These are phyloP conservation scores for Mus pahari DNA, from an alignment of 2,113 vertebrate genomes.

Conservation along the genomic window DNA sequence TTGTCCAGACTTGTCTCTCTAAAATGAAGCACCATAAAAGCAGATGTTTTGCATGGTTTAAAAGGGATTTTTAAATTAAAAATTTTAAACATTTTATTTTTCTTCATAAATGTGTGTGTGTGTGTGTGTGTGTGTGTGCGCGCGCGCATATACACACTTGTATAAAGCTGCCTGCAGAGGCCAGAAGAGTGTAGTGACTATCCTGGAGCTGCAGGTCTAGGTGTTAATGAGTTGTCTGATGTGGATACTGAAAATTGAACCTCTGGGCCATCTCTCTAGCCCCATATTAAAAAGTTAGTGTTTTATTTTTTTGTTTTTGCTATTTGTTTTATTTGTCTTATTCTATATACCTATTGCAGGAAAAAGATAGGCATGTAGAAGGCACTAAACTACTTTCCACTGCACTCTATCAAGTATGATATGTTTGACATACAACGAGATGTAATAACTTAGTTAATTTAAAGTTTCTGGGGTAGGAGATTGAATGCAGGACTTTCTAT, in stretches of 20 bases:
- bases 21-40: conserved; percentile 16
- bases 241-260: neutral
- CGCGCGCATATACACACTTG: neutral
- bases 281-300: neutral
- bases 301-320: neutral
- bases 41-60: neutral
- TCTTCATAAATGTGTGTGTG: neutral
- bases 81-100: neutral
- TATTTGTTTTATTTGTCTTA: neutral
- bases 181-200: neutral
- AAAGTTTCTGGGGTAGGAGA: neutral
- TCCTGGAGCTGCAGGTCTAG: neutral
- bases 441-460: conserved; percentile 26
- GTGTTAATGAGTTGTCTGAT: neutral
- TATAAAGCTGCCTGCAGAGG: neutral
- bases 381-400: conserved; percentile 23
- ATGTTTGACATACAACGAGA: neutral
- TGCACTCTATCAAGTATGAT: neutral
- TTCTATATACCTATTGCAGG: neutral
- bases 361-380: neutral
- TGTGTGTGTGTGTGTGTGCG: neutral
- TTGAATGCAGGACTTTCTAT: neutral
- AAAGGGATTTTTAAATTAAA: neutral
- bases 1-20: conserved; percentile 6
- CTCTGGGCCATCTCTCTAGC: neutral